A percentile compares a stretch with the other conserved stretches of the same genome.
Conservation (phyloP, 2,797 vertebrate genomes). For the Meriones psammophilus region DNA sequence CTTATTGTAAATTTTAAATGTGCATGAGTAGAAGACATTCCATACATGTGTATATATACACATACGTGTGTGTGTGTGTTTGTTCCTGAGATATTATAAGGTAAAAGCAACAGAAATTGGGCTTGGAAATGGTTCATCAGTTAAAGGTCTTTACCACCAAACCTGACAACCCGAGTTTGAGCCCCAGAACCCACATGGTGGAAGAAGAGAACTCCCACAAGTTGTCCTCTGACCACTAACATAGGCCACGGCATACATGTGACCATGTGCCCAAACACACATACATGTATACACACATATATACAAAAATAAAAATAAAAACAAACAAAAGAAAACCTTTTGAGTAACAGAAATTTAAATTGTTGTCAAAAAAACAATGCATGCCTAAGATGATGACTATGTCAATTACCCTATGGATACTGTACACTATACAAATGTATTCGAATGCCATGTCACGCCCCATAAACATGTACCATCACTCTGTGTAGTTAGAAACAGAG, state of each 20-base stretch:
- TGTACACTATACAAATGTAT: background rate
- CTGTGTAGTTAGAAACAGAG: background rate
- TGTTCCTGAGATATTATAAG: background rate
- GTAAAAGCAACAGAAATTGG: background rate
- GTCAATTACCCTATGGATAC: background rate
- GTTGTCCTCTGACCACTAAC: no score
- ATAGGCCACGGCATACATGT: background rate
- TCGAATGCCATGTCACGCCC: background rate
- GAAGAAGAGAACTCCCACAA: background rate
- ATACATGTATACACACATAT: background rate
- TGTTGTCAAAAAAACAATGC: background rate
- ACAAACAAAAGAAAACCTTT: background rate
- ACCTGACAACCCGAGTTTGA: background rate
- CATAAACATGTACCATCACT: background rate
- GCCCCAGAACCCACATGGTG: background rate
- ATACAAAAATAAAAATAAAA: background rate
- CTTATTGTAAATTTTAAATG: background rate
- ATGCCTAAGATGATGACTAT: background rate
- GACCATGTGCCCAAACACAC: background rate
- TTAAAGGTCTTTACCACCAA: background rate
- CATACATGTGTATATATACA: no score
- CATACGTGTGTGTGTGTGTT: no score
- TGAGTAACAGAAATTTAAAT: background rate
- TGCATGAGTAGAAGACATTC: background rate
- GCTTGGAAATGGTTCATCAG: background rate